Percentiles rank a stretch among this genome's conserved stretches.
Conservation (phyloP, 2,888 invertebrate species). For the Strigamia transsilvanica region DNA sequence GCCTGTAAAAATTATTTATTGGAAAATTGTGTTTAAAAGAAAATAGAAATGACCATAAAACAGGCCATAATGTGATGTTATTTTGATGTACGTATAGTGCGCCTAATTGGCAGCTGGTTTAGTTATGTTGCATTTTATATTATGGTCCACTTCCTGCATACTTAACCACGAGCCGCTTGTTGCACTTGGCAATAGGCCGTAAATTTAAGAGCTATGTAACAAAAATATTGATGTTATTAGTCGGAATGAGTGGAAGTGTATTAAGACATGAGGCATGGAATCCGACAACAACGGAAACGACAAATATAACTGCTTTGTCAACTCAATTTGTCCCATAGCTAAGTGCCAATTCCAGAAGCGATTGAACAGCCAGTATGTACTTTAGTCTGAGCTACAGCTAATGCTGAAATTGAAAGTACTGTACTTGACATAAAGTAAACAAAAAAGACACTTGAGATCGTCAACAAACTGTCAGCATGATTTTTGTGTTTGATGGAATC, state of each 20-base stretch:
- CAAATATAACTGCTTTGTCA: background rate
- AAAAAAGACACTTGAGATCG: background rate
- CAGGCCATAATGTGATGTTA: background rate
- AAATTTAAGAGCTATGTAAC: background rate
- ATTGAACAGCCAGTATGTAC: background rate
- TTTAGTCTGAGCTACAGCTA: background rate
- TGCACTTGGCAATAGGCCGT: constrained; percentile 2
- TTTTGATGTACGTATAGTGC: background rate
- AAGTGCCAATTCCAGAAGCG: constrained; percentile 13
- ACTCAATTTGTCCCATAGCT: constrained; percentile 25
- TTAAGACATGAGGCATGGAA: background rate
- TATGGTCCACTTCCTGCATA: background rate
- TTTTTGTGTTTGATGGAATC: too few relatives aligned
- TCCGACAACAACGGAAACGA: background rate
- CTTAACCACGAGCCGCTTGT: constrained; percentile 1
- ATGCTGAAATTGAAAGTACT: background rate
- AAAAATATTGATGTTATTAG: background rate
- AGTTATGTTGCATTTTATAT: background rate
- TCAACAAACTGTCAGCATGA: background rate
- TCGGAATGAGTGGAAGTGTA: background rate
- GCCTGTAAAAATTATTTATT: background rate
- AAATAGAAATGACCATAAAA: background rate
- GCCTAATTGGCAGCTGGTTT: background rate
- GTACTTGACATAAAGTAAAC: background rate
- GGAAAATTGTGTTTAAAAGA: background rate